Evolutionary conservation across 2,888 invertebrate genomes (phyloP), one percentile per base, ranked within the genome.

Genomic region (Andrena bucephala): DNA sequence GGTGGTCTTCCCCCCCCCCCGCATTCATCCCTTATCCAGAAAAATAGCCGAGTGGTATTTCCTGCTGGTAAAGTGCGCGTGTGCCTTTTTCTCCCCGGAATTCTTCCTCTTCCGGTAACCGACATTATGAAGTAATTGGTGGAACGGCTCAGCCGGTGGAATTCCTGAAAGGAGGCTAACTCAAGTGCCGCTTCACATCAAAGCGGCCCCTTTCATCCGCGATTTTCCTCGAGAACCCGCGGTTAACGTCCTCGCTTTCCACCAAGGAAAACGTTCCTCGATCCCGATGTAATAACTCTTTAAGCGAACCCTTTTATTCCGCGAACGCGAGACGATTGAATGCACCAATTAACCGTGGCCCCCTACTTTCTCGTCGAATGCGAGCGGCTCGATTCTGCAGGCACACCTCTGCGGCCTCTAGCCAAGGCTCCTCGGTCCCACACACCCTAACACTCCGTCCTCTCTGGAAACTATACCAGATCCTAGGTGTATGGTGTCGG

Each of bases 101-200:
- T 78, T 68, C 71, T 73, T 74, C 62, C 83, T 83, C 62, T 74
- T 83, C 59, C 78, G 68, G 75, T 78, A n/a, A 31, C 27, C 57
- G 73, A 42, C 57, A 79, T 84, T 84, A 83, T 73, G 70, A 84
- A 83, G 79, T 84, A 84, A 84, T 83, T 83, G 84, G 79, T 76
- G 82, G 71, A 77, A 73, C 70, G 62, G 69, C 57, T 77, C 65
- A 57, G 52, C 70, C 48, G 78, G 42, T 59, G 62, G 83, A 71
- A 74, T 84, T 71, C 68, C 24, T 83, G 83, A 84, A 84, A 66
- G 75, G 62, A 42, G 52, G 76, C 72, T 83, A 83, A 66, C 63
- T 67, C 68, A 83, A 83, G 84, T 79, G 76, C 65, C 76, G 76
- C 76, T 76, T 79, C 78, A 70, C 79, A 76, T 84, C 83, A 83